phyloP scores from a whole-genome alignment of 2,113 vertebrate species.

The Ammodytes marinus region DNA sequence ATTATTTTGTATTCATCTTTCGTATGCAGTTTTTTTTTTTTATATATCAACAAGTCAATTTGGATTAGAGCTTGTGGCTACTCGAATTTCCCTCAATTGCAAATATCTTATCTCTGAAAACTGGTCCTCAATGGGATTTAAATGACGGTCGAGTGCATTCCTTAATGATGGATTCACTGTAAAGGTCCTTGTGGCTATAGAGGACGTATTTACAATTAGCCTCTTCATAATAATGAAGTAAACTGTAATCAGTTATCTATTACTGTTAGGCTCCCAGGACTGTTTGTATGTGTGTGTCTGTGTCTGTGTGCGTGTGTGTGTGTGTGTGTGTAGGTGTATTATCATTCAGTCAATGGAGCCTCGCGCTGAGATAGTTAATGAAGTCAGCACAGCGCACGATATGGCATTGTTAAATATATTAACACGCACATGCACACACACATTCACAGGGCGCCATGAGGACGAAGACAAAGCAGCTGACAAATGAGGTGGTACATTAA shows the following conservation, averaged over 20 bases:
- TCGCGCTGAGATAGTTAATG: conserved; percentile 77
- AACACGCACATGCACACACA: conserved; percentile 31
- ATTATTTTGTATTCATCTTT: too few relatives aligned
- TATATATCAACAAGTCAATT: too few relatives aligned
- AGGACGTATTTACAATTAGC: conserved; percentile 25
- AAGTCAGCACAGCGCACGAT: conserved; percentile 71
- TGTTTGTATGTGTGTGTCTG: conserved; percentile 21
- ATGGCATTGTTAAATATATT: conserved; percentile 75
- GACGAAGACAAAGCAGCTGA: neutral
- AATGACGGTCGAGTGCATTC: neutral
- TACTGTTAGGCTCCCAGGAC: conserved; percentile 61
- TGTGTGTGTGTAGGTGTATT: conserved; percentile 53
- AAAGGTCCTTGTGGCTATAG: conserved; percentile 22
- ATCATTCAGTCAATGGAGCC: conserved; percentile 66
- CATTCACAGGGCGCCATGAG: conserved; percentile 35
- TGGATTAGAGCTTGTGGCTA: too few relatives aligned
- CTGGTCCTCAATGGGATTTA: conserved; percentile 2
- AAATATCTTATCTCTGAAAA: neutral
- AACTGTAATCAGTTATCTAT: conserved; percentile 56
- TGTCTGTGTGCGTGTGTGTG: conserved; percentile 30
- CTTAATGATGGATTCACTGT: neutral
- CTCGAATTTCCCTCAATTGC: too few relatives aligned
- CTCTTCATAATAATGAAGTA: conserved; percentile 47
- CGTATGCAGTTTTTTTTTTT: too few relatives aligned
- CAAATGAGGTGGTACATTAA: neutral